Evolutionary conservation across 2,888 invertebrate genomes (phyloP), one percentile per base, ranked within the genome.

Genomic region (Lysandra bellargus): DNA sequence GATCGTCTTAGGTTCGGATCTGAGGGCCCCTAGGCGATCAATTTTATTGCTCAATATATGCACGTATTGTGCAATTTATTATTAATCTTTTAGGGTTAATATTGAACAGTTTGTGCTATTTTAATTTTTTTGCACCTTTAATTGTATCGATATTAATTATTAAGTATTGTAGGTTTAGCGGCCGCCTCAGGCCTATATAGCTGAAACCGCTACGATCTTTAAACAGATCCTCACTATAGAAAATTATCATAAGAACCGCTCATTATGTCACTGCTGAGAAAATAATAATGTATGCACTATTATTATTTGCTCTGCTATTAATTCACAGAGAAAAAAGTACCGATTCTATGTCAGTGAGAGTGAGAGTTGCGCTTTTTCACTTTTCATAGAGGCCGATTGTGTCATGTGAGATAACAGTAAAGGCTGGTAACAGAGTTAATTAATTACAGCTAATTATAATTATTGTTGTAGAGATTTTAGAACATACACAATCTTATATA

Each of bases 301-400:
- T 57, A 57, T 57, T 57, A 57, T 57, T 57, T 57, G 17, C 57
- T 17, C 9, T 30, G 30, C 30, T 30, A 74, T 74, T 57, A 76
- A 53, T 57, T 76, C 76, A 76, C 76, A 76, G 33, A 53, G 33
- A 57, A 76, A 76, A 76, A 76, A 75, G 30, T 44, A n/a, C 33
- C 14, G 57, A 57, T 76, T 76, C 57, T 76, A 76, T 76, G 76
- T 33, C 76, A 53, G 76, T 53, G 57, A 76, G 57, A 76, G 76
- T 57, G 76, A 76, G 57, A 76, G 30, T 49, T 30, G 75, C 49
- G 76, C 57, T 76, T 76, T 76, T 76, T 76, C 76, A 53, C 76
- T 76, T 76, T 76, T 76, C 76, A 76, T 76, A 76, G 76, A 57
- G 76, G 76, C 76, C 76, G 76, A 76, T 76, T 76, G 76, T 76